Base-by-base conservation (phyloP, 2,888 invertebrate genomes). In the Drosophila algonquin region DNA sequence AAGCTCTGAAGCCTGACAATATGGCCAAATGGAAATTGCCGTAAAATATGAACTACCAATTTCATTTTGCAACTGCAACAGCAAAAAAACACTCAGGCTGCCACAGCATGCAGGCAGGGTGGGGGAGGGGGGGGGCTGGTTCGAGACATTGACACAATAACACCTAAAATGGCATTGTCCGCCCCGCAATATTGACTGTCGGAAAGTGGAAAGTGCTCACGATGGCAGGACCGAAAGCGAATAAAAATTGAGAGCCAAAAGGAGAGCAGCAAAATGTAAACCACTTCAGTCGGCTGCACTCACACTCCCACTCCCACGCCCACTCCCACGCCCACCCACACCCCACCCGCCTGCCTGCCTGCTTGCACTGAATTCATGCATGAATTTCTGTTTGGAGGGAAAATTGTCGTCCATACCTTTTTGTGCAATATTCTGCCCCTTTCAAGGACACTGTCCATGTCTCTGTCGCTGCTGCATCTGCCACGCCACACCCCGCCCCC, bases 1-100 rank as follows among this genome's bases (percentile, higher is more conserved):
- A 10, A 47, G 48, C 14, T 16, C 14, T 60, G 72, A 45, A 63
- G 68, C 58, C 65, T 63, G 79, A 76, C 87, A 87, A 87, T 84
- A 88, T 83, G 87, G 87, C 79, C 84, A 83, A 88, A 88, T 83
- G 89, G 84, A 83, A 88, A 88, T 83, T 83, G 82, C 82, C 83
- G 81, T 87, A 87, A 83, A 83, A 83, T 89, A 83, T 83, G 89
- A 83, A 83, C 82, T 83, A 87, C 84, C 82, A 88, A 88, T 83
- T 80, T 88, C 76, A 76, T 81, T 86, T 76, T 73, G 76, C 81
- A 76, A 76, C 73, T 71, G 71, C 73, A 61, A 73, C 75, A 70
- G 64, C 64, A 82, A 68, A 35, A 73, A 67, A 51, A 60, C 55
- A 69, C 68, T 61, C 47, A 40, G 1, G 6, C 5, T 47, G 50